Conservation (phyloP, 2,888 invertebrate genomes). For the Eulithis prunata region DNA sequence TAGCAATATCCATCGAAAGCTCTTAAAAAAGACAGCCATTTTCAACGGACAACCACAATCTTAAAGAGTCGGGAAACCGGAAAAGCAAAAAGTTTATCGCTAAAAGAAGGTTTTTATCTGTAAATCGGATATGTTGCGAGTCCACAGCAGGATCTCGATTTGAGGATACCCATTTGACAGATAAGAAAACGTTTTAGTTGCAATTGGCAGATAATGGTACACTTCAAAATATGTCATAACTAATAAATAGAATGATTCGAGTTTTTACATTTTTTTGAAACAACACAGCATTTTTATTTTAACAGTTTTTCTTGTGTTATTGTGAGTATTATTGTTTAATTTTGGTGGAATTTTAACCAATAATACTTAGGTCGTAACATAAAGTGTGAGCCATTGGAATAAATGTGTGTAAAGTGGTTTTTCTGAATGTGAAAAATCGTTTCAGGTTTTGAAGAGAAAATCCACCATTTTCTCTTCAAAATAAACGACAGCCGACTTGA, state of each 20-base stretch:
- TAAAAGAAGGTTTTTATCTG: slow-evolving; percentile 19
- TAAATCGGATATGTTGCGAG: slow-evolving; percentile 19
- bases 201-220: slow-evolving; percentile 8
- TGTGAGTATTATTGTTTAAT: no score
- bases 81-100: slow-evolving; percentile 29
- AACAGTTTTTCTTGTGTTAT: not conserved
- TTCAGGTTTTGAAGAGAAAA: no score
- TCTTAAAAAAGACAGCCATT: slow-evolving; percentile 13
- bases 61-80: slow-evolving; percentile 13
- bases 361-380: no score
- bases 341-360: no score
- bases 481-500: no score
- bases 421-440: no score
- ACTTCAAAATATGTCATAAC: no score
- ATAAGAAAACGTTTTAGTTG: slow-evolving; percentile 18
- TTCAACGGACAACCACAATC: slow-evolving; percentile 23
- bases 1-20: slow-evolving; percentile 2
- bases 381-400: no score
- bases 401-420: no score
- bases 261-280: no score
- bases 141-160: slow-evolving; percentile 32
- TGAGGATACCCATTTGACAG: slow-evolving; percentile 25
- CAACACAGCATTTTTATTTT: not conserved
- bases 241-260: no score
- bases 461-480: no score